Evolutionary conservation across 2,888 invertebrate species (phyloP).

Genomic region (Pemphredon lugubris): DNA sequence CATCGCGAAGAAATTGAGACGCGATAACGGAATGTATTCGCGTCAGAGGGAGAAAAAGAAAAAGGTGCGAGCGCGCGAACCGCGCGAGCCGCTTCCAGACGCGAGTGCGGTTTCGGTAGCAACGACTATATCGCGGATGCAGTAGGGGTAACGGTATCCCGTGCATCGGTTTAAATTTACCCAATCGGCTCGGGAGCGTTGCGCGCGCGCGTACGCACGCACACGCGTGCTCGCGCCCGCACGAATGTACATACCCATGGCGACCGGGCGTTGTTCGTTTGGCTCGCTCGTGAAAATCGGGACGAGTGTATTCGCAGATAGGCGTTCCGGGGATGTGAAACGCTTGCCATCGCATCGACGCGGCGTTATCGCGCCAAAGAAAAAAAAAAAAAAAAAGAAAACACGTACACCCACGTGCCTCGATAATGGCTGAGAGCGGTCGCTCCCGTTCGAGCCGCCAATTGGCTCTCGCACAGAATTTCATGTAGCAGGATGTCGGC

Average conservation of each 20-base stretch:
- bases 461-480: slow-evolving; percentile 31
- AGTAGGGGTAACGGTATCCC: slow-evolving; percentile 62
- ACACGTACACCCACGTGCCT: slow-evolving; percentile 26
- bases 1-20: slow-evolving; percentile 42
- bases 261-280: slow-evolving; percentile 1
- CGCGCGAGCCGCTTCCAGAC: slow-evolving; percentile 7
- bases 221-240: slow-evolving; percentile 3
- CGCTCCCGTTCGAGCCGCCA: slow-evolving; percentile 1
- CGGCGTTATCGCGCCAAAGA: slow-evolving; percentile 31
- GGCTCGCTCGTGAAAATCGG: slow-evolving; percentile 53
- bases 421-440: slow-evolving; percentile 17
- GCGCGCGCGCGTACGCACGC: slow-evolving; percentile 9
- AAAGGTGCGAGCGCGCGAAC: slow-evolving; percentile 23
- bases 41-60: slow-evolving; percentile 12
- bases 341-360: slow-evolving; percentile 9
- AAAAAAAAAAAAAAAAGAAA: no score
- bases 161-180: slow-evolving; percentile 64
- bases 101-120: slow-evolving; percentile 62
- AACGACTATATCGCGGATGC: slow-evolving; percentile 57
- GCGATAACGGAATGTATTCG: slow-evolving; percentile 56
- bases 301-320: slow-evolving; percentile 45
- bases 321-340: slow-evolving; percentile 5
- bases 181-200: slow-evolving; percentile 46
- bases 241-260: slow-evolving; percentile 4
- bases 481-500: slow-evolving; percentile 13